These are phyloP conservation scores for Tenualosa thibaudeaui DNA, from an alignment of 2,797 vertebrate genomes.

Conservation along the genomic window DNA sequence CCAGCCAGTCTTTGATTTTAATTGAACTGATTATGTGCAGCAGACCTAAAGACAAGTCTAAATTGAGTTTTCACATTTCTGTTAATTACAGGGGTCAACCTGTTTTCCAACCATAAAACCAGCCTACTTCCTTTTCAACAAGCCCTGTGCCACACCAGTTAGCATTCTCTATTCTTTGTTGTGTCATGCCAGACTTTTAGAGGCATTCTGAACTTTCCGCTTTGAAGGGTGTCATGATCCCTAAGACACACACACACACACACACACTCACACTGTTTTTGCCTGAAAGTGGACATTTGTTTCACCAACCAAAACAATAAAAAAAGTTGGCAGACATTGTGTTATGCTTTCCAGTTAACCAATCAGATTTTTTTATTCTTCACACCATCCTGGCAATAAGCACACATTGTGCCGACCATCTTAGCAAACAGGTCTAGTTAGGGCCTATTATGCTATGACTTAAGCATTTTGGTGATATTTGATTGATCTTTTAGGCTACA, in stretches of 20 bases:
- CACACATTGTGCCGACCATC: too few species aligned
- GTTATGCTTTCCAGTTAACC: too few species aligned
- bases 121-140: not conserved
- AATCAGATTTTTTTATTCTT: too few species aligned
- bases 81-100: constrained; percentile 35
- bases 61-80: constrained; percentile 35
- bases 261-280: not conserved
- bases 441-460: too few species aligned
- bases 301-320: too few species aligned
- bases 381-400: too few species aligned
- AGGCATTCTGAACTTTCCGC: not conserved
- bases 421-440: too few species aligned
- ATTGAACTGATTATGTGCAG: constrained; percentile 45
- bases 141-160: not conserved
- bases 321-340: too few species aligned
- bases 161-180: not conserved
- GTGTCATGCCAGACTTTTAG: not conserved
- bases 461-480: too few species aligned
- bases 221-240: not conserved
- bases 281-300: too few species aligned
- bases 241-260: too few species aligned
- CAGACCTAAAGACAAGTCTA: constrained; percentile 30
- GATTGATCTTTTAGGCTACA: too few species aligned
- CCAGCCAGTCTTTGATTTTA: constrained; percentile 33
- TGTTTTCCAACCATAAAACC: not conserved